Conservation (phyloP, 2,113 vertebrate species). For the Caranx ignobilis region DNA sequence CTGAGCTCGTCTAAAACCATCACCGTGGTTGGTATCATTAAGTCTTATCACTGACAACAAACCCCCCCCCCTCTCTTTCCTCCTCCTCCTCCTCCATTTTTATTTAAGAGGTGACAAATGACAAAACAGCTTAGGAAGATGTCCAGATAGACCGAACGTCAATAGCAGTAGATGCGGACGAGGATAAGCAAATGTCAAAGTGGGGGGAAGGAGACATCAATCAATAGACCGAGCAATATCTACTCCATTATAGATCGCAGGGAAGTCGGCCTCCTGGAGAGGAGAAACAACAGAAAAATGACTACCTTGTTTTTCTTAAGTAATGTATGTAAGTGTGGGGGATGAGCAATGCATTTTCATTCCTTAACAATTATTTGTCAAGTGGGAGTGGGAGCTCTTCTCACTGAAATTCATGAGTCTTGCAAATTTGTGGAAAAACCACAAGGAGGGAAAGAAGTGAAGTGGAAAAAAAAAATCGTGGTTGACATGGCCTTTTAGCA, state of each 20-base stretch:
- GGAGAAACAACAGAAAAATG: conserved; percentile 21
- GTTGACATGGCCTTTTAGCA: conserved; percentile 7
- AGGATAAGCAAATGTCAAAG: conserved; percentile 84
- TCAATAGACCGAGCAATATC: conserved; percentile 78
- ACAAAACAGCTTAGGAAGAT: conserved; percentile 83
- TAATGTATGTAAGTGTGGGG: conserved; percentile 11
- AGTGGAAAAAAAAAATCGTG: conserved; percentile 26
- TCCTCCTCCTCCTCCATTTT: conserved; percentile 51
- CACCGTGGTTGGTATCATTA: conserved; percentile 64
- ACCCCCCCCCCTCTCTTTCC: background rate
- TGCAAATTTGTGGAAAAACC: conserved; percentile 56
- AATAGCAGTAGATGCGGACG: conserved; percentile 75
- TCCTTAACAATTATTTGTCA: conserved; percentile 50
- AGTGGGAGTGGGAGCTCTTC: conserved; percentile 43
- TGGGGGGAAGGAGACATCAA: conserved; percentile 73
- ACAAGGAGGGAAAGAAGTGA: conserved; percentile 3
- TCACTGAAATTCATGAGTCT: conserved; percentile 42
- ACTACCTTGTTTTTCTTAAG: conserved; percentile 31
- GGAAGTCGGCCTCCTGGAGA: conserved; percentile 35
- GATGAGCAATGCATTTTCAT: conserved; percentile 10
- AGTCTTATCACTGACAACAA: conserved; percentile 68
- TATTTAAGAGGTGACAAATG: conserved; percentile 82
- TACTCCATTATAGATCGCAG: conserved; percentile 66
- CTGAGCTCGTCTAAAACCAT: conserved; percentile 49
- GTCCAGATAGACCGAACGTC: conserved; percentile 77